Evolutionary conservation across 2,888 invertebrate genomes (phyloP).

Genomic region (Aspidiotus rigidus): DNA sequence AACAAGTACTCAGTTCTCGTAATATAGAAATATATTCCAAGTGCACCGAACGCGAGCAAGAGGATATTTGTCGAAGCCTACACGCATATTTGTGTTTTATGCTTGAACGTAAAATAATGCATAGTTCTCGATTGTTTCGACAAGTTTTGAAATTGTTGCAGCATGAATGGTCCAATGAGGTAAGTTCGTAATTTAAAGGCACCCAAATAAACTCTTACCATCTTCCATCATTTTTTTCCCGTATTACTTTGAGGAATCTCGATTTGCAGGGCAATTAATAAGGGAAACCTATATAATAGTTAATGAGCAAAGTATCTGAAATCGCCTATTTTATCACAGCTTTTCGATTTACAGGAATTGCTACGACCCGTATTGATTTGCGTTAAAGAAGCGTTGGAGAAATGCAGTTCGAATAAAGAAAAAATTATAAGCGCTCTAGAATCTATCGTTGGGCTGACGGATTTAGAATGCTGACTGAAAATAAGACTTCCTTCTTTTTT

Average conservation of each 20-base stretch:
- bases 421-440: background rate
- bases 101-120: slow-evolving; percentile 12
- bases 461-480: too few relatives aligned
- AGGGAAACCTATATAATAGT: background rate
- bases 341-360: slow-evolving; percentile 1
- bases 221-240: background rate
- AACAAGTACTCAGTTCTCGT: slow-evolving; percentile 17
- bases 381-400: background rate
- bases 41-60: background rate
- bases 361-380: background rate
- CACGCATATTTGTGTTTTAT: background rate
- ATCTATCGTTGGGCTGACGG: background rate
- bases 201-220: too few relatives aligned
- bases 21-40: slow-evolving; percentile 10
- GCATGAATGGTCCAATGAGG: slow-evolving; percentile 7
- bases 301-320: background rate
- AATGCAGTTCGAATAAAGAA: background rate
- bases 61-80: background rate
- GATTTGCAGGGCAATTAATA: background rate
- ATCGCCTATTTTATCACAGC: too few relatives aligned
- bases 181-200: background rate
- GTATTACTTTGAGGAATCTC: background rate
- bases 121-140: slow-evolving; percentile 3
- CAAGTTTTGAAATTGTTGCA: slow-evolving; percentile 20
- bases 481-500: too few relatives aligned